These are phyloP conservation scores for Physeter macrocephalus DNA, from an alignment of 2,113 vertebrate genomes.

Conservation along the genomic window DNA sequence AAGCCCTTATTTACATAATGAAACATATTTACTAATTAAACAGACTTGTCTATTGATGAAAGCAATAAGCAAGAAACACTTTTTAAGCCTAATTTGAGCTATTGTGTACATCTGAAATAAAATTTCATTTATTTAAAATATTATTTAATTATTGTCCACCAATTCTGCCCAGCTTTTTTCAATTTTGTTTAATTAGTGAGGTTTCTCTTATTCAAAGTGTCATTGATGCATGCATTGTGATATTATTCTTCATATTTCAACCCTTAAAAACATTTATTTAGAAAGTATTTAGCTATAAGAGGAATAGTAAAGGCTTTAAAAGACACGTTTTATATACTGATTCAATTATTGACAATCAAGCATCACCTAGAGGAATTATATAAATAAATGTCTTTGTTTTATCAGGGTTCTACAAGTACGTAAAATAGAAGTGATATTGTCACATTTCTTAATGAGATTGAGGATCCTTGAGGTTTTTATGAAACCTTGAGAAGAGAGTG, in stretches of 20 bases:
- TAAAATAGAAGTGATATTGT: constrained; percentile 4
- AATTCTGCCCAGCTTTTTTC: neutral
- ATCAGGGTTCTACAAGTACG: neutral
- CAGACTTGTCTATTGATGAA: neutral
- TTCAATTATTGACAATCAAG: neutral
- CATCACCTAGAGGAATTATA: neutral
- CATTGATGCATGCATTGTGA: neutral
- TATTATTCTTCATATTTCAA: neutral
- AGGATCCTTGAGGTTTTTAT: constrained; percentile 7
- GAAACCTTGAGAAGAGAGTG: neutral
- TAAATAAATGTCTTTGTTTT: constrained; percentile 22
- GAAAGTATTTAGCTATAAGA: neutral
- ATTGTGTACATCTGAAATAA: neutral
- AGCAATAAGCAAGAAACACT: neutral
- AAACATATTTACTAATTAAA: neutral
- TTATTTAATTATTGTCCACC: neutral
- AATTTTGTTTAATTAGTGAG: neutral
- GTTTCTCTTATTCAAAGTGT: neutral
- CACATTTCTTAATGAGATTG: neutral
- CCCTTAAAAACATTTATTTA: neutral
- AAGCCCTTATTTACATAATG: neutral
- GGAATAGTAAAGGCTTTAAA: neutral
- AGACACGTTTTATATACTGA: neutral
- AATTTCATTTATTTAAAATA: neutral
- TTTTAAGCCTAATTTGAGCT: neutral